Percentiles rank a stretch among this genome's conserved stretches.
phyloP scores from a whole-genome alignment of 2,113 vertebrate species.

The Sinocyclocheilus rhinocerous region DNA sequence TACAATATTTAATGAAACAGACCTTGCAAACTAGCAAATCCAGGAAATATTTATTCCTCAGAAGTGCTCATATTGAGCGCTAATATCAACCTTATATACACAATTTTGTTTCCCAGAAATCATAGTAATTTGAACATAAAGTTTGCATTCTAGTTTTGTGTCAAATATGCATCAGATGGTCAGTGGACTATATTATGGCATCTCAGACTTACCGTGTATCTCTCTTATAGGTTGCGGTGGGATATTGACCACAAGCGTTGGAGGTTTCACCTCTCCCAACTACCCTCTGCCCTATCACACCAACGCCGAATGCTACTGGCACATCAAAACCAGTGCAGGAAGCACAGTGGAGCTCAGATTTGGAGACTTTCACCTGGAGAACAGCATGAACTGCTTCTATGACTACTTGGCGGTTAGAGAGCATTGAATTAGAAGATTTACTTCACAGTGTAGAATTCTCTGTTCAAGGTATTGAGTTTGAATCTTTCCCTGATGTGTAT shows the following conservation, averaged over 20 bases:
- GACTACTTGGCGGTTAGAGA: constrained; percentile 89
- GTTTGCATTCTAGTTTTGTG: neutral
- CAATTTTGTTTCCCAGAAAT: neutral
- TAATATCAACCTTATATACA: neutral
- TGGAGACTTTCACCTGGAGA: constrained; percentile 85
- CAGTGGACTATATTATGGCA: neutral
- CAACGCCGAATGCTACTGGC: constrained; percentile 92
- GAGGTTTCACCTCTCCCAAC: constrained; percentile 87
- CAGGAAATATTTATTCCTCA: no score
- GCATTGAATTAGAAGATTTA: neutral
- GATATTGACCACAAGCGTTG: constrained; percentile 75
- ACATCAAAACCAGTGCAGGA: constrained; percentile 78
- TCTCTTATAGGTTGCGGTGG: constrained; percentile 87
- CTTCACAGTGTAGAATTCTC: neutral
- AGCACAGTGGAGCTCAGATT: constrained; percentile 81
- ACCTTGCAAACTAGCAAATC: neutral
- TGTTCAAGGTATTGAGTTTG: neutral
- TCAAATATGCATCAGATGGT: neutral
- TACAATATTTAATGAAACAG: neutral
- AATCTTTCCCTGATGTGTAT: neutral
- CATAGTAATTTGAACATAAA: neutral
- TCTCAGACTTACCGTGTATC: no score
- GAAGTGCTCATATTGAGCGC: no score
- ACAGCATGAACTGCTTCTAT: constrained; percentile 71
- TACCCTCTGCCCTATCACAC: constrained; percentile 92